Evolutionary conservation across 2,888 invertebrate species (phyloP).

Genomic region (Xylota segnis): DNA sequence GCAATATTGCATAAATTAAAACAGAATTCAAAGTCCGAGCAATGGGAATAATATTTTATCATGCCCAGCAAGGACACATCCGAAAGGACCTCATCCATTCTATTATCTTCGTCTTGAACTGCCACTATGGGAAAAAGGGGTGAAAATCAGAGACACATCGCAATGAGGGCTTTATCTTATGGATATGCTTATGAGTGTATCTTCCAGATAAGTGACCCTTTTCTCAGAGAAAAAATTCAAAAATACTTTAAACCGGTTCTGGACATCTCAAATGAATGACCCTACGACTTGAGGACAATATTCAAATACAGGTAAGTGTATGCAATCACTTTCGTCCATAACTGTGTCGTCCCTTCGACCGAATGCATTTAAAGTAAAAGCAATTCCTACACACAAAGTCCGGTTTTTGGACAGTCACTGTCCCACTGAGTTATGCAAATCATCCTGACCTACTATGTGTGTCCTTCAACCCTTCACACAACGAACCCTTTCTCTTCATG

Average conservation of each 20-base stretch:
- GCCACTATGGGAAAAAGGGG: constrained; percentile 71
- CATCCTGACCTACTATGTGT: constrained; percentile 59
- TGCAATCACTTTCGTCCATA: constrained; percentile 10
- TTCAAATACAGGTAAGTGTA: not conserved
- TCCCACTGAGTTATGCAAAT: constrained; percentile 66
- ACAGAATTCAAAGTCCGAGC: constrained; percentile 68
- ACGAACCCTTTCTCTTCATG: constrained; percentile 41
- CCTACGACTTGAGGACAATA: constrained; percentile 29
- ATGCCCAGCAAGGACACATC: constrained; percentile 73
- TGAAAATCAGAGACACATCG: constrained; percentile 61
- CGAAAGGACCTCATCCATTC: constrained; percentile 57
- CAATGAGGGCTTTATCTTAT: constrained; percentile 77
- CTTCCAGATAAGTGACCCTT: constrained; percentile 76
- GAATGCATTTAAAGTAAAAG: constrained; percentile 42
- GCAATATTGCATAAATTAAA: constrained; percentile 70
- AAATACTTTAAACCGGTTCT: constrained; percentile 77
- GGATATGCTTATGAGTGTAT: constrained; percentile 50
- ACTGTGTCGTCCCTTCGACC: constrained; percentile 36
- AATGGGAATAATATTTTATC: constrained; percentile 73
- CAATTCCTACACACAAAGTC: constrained; percentile 59
- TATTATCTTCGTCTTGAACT: constrained; percentile 19
- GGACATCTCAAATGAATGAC: constrained; percentile 74
- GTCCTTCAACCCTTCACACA: constrained; percentile 52
- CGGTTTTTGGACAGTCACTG: constrained; percentile 71
- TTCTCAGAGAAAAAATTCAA: constrained; percentile 44